Base-by-base conservation (phyloP, 2,797 vertebrate genomes). In the Enteromius mattozi region DNA sequence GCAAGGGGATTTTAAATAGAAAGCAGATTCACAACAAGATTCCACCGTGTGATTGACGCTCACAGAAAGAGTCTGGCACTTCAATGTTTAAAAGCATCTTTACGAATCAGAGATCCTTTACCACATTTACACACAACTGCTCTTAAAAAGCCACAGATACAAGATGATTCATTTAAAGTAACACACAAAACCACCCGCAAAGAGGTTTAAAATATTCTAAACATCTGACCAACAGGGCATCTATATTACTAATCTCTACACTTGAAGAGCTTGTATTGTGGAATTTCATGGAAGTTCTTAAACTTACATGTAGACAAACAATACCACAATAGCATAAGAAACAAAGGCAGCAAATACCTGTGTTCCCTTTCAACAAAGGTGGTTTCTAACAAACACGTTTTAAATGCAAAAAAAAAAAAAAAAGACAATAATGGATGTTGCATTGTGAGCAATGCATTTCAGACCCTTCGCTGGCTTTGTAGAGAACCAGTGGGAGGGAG, bases 391-490 rank as follows among this genome's bases (percentile, higher is more conserved):
- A 82, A 21, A 9, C 16, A 27, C 27, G 0, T 16, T 78, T 45
- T 59, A 61, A 16, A 70, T 17, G 24, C 0, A 2, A 59, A 40
- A 42, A 40, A 37, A 7, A 1, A 37, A 10, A 42, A 42, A 42
- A 42, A 54, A 69, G 65, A 70, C 74, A 84, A 78, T 59, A 24
- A 71, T 33, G 65, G 37, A 78, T 45, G 27, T 35, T 78, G 82
- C 16, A 45, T 78, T 85, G 70, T 80, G 59, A 75, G 37, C 47
- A 81, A 68, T 59, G 70, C 1, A 3, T 68, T 37, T 72, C 47
- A 68, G n/a, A 56, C 49, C 16, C 78, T 81, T 86, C 65, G 30
- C 27, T 68, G 27, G 33, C 49, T 37, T 87, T 84, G 49, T 45
- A 69, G 61, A 45, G 70, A 70, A 24, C 24, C 66, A 78, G 66